Conservation (phyloP, 2,888 invertebrate species). For the Orthosia gracilis region DNA sequence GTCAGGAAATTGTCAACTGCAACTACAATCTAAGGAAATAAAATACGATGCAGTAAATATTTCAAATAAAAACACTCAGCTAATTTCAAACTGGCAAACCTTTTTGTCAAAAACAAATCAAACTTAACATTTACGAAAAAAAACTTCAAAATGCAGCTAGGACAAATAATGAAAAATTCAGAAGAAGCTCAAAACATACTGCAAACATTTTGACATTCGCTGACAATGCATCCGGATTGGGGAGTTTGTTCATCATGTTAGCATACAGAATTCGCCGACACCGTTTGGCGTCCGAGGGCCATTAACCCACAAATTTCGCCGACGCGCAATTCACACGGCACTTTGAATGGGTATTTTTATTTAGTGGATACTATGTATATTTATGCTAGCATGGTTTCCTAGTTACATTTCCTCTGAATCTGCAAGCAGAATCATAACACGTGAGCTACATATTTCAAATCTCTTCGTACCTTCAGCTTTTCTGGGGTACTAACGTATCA, state of each 20-base stretch:
- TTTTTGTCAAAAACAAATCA: neutral
- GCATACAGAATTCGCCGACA: conserved; percentile 47
- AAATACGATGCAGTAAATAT: no score
- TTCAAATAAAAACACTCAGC: no score
- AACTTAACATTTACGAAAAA: conserved; percentile 12
- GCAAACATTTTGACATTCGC: conserved; percentile 55
- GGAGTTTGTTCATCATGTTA: conserved; percentile 49
- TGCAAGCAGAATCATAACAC: no score
- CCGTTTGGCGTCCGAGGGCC: conserved; percentile 1
- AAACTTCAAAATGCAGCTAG: neutral
- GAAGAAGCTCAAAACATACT: neutral
- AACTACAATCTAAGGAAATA: no score
- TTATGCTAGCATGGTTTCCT: conserved; percentile 47
- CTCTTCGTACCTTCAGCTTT: no score
- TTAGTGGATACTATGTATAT: conserved; percentile 53
- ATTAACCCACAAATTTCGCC: no score
- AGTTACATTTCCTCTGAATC: conserved; percentile 25
- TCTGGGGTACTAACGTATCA: no score
- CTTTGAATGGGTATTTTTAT: conserved; percentile 59
- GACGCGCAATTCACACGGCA: neutral
- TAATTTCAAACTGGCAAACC: neutral
- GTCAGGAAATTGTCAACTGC: no score
- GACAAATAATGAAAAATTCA: conserved; percentile 22
- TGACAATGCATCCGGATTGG: conserved; percentile 54
- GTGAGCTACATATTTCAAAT: no score